These are phyloP conservation scores for Agelastica alni DNA, from an alignment of 2,888 invertebrate genomes.

Conservation along the genomic window DNA sequence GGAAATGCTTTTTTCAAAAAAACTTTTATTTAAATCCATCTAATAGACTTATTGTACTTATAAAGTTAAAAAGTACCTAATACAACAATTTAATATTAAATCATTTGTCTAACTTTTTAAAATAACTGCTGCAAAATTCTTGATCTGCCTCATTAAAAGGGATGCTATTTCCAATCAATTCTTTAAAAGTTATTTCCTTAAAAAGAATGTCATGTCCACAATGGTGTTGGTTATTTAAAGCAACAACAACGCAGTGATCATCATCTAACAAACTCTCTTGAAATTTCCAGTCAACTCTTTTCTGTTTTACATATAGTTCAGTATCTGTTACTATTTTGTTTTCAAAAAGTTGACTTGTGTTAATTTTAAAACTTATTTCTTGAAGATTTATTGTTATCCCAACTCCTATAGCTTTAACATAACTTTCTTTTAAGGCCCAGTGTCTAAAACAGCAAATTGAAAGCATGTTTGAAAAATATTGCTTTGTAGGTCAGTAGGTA, in stretches of 20 bases:
- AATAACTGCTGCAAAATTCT: slow-evolving; percentile 62
- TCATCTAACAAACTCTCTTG: slow-evolving; percentile 80
- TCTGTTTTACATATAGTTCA: slow-evolving; percentile 65
- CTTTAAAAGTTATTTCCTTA: slow-evolving; percentile 62
- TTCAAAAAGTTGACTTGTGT: slow-evolving; percentile 60
- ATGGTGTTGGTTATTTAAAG: slow-evolving; percentile 55
- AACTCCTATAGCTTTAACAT: slow-evolving; percentile 87
- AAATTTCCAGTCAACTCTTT: slow-evolving; percentile 72
- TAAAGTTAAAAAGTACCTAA: no score
- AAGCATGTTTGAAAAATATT: no score
- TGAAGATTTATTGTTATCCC: slow-evolving; percentile 81
- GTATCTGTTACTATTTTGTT: slow-evolving; percentile 66
- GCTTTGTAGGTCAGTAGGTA: no score
- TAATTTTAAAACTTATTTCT: slow-evolving; percentile 74
- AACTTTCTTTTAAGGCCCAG: slow-evolving; percentile 95
- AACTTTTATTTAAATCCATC: no score
- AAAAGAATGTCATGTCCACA: slow-evolving; percentile 52
- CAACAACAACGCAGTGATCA: slow-evolving; percentile 79
- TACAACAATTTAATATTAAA: no score
- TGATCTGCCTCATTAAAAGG: slow-evolving; percentile 60
- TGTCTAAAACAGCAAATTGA: slow-evolving; percentile 63
- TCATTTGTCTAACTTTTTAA: slow-evolving; percentile 60
- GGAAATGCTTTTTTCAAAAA: no score
- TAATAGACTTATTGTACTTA: no score
- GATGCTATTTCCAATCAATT: slow-evolving; percentile 63